These are phyloP conservation scores for Thera britannica DNA, from an alignment of 2,888 invertebrate species.

Conservation along the genomic window DNA sequence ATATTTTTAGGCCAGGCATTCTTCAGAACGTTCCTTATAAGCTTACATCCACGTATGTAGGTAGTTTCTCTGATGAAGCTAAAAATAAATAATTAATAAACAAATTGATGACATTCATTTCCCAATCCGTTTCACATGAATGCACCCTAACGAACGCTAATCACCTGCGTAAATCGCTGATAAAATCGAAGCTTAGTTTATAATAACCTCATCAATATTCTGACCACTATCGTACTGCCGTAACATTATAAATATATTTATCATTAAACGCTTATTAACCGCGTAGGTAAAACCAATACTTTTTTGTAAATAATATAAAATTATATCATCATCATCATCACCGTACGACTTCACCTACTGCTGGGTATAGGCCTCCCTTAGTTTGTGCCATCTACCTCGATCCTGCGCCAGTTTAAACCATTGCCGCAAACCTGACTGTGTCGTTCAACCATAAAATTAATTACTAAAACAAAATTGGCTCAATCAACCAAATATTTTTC, in stretches of 20 bases:
- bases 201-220: conserved; percentile 47
- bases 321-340: no score
- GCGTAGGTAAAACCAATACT: conserved; percentile 5
- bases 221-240: conserved; percentile 43
- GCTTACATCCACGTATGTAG: no score
- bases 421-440: no score
- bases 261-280: conserved; percentile 26
- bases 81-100: background rate
- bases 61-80: background rate
- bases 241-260: conserved; percentile 43
- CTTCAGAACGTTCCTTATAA: no score
- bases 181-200: conserved; percentile 44
- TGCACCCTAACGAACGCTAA: conserved; percentile 21
- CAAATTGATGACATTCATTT: background rate
- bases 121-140: conserved; percentile 5
- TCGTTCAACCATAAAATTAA: no score
- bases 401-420: no score
- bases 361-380: no score
- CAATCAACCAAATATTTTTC: no score
- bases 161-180: conserved; percentile 46
- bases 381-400: no score
- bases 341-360: no score
- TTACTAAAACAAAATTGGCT: no score
- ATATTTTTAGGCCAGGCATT: no score
- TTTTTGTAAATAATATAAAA: background rate